Evolutionary conservation across 2,797 vertebrate genomes (phyloP), one percentile per base, ranked within the genome.

Genomic region (Myotis findleyi): DNA sequence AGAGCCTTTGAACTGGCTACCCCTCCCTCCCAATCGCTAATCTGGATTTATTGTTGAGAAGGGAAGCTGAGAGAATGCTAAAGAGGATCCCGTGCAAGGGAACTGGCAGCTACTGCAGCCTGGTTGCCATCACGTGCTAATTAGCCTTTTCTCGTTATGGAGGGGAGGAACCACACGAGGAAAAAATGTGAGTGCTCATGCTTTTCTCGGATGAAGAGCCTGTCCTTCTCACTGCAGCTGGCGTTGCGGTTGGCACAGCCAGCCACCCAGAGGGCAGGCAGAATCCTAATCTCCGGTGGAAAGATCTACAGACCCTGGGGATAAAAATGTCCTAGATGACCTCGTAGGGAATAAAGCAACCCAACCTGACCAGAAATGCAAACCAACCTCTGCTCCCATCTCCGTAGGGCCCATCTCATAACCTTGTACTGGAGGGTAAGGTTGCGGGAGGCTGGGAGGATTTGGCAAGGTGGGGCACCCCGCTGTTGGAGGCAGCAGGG

Each of bases 31-130:
- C 96, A 69, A 87, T 93, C 49, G 59, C 82, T 95, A 96, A 97
- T 98, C 95, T 95, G 97, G 97, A 96, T 97, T 96, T 86, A 98
- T 90, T 95, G 96, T 93, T 84, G 94, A 95, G 89, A 85, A 87
- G 87, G 94, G 95, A 98, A 95, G 96, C 73, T 27, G 80, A 93
- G 92, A 84, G 96, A 97, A 97, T 97, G 92, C 92, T 96, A 96
- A 97, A 97, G 95, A 98, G 96, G 88, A 47, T 1, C 91, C 62
- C 0, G 91, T 93, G 89, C 85, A 23, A 1, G 89, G 84, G 93
- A 97, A 88, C 94, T 96, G 97, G 96, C 97, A 97, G 88, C 69
- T 53, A 68, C 38, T 47, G 90, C 96, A 94, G 95, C 73, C 94
- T 84, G 66, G 89, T 89, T 96, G 92, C 97, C 51, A 71, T 77